Evolutionary conservation across 2,797 vertebrate genomes (phyloP).

Genomic region (Hipposideros larvatus): DNA sequence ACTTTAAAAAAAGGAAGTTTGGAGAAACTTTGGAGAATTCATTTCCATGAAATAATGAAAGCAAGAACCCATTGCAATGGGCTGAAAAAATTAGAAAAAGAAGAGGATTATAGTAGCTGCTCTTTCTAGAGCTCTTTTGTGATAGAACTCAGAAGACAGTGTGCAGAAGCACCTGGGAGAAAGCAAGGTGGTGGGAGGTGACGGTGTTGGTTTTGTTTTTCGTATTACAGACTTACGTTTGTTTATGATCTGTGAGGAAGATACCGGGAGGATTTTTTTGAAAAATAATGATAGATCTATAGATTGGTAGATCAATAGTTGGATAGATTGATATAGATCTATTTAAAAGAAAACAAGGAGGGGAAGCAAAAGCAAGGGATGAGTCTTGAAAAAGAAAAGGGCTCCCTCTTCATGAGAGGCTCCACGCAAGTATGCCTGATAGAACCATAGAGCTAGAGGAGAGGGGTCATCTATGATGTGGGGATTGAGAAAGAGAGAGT

Average conservation of each 20-base stretch:
- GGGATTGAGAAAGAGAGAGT: background rate
- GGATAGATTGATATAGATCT: background rate
- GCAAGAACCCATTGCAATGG: background rate
- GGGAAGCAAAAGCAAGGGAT: background rate
- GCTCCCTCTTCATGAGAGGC: background rate
- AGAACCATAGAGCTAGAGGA: background rate
- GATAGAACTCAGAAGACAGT: background rate
- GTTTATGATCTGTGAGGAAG: background rate
- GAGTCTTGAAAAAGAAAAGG: background rate
- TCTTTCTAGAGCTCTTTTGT: background rate
- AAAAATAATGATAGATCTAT: background rate
- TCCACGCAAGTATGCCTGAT: background rate
- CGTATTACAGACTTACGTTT: background rate
- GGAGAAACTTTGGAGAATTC: background rate
- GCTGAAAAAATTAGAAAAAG: background rate
- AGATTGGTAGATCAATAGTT: background rate
- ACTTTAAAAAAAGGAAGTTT: background rate
- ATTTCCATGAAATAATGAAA: conserved; percentile 36
- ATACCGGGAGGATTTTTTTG: background rate
- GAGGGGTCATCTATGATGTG: background rate
- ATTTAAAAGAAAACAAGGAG: background rate
- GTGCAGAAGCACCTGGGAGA: background rate
- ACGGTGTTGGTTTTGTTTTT: conserved; percentile 31
- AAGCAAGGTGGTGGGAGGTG: background rate
- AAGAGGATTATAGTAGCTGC: background rate